These are phyloP conservation scores for Pedionomus torquatus DNA, from an alignment of 2,113 vertebrate species.

Conservation along the genomic window DNA sequence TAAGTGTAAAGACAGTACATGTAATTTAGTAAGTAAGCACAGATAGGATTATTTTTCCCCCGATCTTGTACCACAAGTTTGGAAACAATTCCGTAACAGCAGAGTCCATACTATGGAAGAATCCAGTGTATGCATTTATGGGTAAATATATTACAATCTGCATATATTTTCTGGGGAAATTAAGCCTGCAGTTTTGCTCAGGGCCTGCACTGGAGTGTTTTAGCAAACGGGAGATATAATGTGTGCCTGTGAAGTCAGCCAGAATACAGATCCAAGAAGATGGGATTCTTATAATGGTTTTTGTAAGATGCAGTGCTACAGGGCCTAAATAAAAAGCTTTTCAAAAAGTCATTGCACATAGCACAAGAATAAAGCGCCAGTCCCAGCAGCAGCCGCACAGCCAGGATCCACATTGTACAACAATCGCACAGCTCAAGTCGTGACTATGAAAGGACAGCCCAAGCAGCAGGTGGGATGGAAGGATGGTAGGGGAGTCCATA, in stretches of 20 bases:
- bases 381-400: conserved; percentile 56
- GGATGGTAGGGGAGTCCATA: not conserved
- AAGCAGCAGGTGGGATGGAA: conserved; percentile 41
- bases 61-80: not conserved
- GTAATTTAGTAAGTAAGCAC: conserved; percentile 2
- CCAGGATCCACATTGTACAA: conserved; percentile 37
- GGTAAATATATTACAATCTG: not conserved
- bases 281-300: conserved; percentile 12
- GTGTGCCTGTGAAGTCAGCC: conserved; percentile 16
- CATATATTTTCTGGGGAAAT: conserved; percentile 11
- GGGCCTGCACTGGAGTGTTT: conserved; percentile 15
- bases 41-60: not conserved
- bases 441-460: conserved; percentile 36
- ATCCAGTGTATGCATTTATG: not conserved
- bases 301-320: conserved; percentile 34
- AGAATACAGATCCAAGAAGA: conserved; percentile 50
- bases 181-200: conserved; percentile 35
- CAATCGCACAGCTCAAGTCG: conserved; percentile 1
- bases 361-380: conserved; percentile 49
- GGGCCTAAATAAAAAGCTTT: conserved; percentile 64
- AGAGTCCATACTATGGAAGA: not conserved
- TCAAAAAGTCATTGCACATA: conserved; percentile 55
- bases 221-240: conserved; percentile 18
- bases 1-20: conserved; percentile 12
- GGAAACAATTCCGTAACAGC: not conserved